phyloP scores from a whole-genome alignment of 2,113 vertebrate species.

The Puntigrus tetrazona region DNA sequence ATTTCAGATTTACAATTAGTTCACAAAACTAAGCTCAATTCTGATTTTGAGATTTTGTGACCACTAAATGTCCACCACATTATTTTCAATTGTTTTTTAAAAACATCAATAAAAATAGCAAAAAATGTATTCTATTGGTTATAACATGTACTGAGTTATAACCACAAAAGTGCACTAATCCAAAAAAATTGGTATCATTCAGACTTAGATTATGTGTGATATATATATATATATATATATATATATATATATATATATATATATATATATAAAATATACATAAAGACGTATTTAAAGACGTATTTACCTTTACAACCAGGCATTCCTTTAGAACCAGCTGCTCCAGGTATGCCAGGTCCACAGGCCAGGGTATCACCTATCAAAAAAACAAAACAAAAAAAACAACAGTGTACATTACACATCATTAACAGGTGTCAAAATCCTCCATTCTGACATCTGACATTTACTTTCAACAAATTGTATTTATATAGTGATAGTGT shows the following conservation, averaged over 20 bases:
- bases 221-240: no score
- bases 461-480: not conserved
- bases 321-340: slow-evolving; percentile 65
- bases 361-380: slow-evolving; percentile 67
- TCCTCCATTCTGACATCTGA: not conserved
- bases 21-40: not conserved
- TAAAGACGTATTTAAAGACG: no score
- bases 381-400: not conserved
- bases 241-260: no score
- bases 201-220: no score
- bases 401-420: not conserved
- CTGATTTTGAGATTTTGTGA: not conserved
- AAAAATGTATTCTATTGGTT: no score
- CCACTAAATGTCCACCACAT: not conserved
- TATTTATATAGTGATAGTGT: no score
- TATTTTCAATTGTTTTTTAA: not conserved
- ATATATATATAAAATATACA: no score
- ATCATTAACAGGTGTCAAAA: not conserved
- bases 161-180: no score
- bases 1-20: no score
- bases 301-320: slow-evolving; percentile 65
- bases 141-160: no score
- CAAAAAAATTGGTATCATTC: no score
- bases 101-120: no score
- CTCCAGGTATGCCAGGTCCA: slow-evolving; percentile 57